phyloP scores from a whole-genome alignment of 2,113 vertebrate genomes.

The Nothobranchius kuhntae region DNA sequence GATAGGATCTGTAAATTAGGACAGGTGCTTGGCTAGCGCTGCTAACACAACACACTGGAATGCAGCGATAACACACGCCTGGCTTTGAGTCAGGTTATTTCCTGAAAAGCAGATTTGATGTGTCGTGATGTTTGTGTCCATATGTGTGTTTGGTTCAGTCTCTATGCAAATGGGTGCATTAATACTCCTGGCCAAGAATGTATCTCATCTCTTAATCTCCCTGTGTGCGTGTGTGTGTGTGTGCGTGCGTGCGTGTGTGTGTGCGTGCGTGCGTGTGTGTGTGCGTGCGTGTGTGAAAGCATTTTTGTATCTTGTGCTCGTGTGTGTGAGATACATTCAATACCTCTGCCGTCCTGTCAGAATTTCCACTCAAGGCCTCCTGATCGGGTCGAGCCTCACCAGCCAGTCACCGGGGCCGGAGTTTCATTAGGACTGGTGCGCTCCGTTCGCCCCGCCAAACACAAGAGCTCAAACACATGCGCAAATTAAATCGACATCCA shows the following conservation, averaged over 20 bases:
- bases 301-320: slow-evolving; percentile 23
- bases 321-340: slow-evolving; percentile 66
- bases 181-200: slow-evolving; percentile 38
- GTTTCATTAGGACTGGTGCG: slow-evolving; percentile 95
- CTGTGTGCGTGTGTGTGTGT: background rate
- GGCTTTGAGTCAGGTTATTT: slow-evolving; percentile 63
- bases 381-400: slow-evolving; percentile 92
- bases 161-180: slow-evolving; percentile 51
- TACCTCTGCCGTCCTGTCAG: slow-evolving; percentile 81
- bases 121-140: slow-evolving; percentile 45
- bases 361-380: slow-evolving; percentile 88
- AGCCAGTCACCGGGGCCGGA: slow-evolving; percentile 90
- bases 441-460: slow-evolving; percentile 95
- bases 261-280: slow-evolving; percentile 40
- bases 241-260: slow-evolving; percentile 2
- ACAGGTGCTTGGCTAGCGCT: slow-evolving; percentile 58
- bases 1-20: slow-evolving; percentile 77
- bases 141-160: slow-evolving; percentile 32
- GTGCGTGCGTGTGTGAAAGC: slow-evolving; percentile 15
- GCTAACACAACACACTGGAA: slow-evolving; percentile 54
- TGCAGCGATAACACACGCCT: slow-evolving; percentile 69
- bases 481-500: slow-evolving; percentile 99
- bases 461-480: slow-evolving; percentile 99
- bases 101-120: slow-evolving; percentile 66
- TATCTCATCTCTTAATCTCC: slow-evolving; percentile 40